These are phyloP conservation scores for Romanomermis culicivorax DNA, from an alignment of 2,888 invertebrate genomes.

Conservation along the genomic window DNA sequence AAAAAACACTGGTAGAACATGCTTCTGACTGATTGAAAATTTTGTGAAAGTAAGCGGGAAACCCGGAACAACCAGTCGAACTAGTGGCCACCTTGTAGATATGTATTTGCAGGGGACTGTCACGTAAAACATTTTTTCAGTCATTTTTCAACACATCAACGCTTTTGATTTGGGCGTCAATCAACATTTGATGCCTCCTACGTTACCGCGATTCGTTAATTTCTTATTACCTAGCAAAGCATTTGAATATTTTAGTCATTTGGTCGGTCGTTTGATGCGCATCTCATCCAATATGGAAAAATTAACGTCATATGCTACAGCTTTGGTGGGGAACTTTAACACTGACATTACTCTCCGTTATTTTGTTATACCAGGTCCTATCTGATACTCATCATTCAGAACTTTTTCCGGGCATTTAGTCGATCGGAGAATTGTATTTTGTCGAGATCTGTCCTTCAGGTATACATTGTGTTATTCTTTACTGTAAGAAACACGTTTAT, in stretches of 20 bases:
- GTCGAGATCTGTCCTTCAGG: constrained; percentile 61
- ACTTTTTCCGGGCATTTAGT: constrained; percentile 81
- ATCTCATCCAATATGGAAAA: background rate
- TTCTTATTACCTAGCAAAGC: constrained; percentile 58
- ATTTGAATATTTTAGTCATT: constrained; percentile 53
- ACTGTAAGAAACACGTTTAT: too few species aligned
- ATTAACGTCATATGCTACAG: background rate
- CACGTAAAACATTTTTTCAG: too few species aligned
- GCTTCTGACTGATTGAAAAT: too few species aligned
- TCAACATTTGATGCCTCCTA: constrained; percentile 81
- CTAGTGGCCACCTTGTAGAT: too few species aligned
- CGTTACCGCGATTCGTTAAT: constrained; percentile 85
- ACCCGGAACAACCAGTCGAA: too few species aligned
- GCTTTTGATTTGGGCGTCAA: constrained; percentile 91
- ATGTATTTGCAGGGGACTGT: too few species aligned
- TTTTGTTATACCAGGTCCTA: too few species aligned
- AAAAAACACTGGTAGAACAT: too few species aligned
- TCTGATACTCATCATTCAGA: too few species aligned
- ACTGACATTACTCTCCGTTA: too few species aligned
- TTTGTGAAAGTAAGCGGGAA: too few species aligned
- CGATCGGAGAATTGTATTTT: constrained; percentile 53
- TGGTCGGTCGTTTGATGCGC: constrained; percentile 46
- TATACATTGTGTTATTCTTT: too few species aligned
- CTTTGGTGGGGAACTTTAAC: constrained; percentile 4
- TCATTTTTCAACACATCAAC: constrained; percentile 31